Conservation (phyloP, 2,113 vertebrate genomes). For the Accipiter virgatus region DNA sequence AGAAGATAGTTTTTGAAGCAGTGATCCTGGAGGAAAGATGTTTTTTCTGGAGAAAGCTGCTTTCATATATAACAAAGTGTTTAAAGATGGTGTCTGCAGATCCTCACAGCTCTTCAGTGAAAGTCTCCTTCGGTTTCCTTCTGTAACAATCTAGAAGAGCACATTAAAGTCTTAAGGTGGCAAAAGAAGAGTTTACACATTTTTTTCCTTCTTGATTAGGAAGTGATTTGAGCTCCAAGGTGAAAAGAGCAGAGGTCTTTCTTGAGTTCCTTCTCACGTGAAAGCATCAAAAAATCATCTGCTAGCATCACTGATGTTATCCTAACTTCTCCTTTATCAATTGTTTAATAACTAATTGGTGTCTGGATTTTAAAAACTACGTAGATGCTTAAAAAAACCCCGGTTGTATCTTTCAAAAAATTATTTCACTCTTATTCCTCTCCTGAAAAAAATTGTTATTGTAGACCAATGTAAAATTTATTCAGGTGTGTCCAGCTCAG, state of each 20-base stretch:
- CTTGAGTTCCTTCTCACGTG: not conserved
- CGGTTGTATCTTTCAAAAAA: not conserved
- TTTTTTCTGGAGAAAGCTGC: not conserved
- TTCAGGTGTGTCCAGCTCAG: not conserved
- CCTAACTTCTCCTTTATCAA: not conserved
- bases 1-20: not conserved
- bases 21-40: not conserved
- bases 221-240: not conserved
- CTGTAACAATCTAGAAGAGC: not conserved
- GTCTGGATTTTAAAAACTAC: not conserved
- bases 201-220: not conserved
- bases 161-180: not conserved
- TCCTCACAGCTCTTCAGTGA: not conserved
- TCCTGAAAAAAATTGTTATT: not conserved
- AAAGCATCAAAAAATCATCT: not conserved
- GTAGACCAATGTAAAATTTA: not conserved
- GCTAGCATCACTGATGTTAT: not conserved
- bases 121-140: not conserved
- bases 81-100: not conserved
- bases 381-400: accelerated
- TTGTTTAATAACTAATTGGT: not conserved
- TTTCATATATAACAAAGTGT: not conserved
- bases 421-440: not conserved
- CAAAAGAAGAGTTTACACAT: not conserved
- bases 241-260: not conserved